These are phyloP conservation scores for Anas georgica DNA, from an alignment of 2,797 vertebrate genomes.

Conservation along the genomic window DNA sequence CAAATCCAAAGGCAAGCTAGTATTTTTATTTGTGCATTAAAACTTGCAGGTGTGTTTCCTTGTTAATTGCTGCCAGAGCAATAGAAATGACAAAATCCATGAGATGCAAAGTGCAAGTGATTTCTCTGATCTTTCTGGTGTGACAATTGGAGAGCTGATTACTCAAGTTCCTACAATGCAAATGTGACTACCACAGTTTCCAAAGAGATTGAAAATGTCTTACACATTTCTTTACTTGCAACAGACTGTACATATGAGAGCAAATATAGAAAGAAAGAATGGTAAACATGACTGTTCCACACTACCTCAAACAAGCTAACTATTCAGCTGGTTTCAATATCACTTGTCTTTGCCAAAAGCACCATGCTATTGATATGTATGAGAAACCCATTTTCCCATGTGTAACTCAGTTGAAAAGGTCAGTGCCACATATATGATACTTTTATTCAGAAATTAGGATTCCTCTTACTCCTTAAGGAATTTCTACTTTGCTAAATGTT, in stretches of 20 bases:
- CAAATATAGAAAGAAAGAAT: background rate
- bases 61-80: background rate
- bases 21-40: background rate
- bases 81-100: background rate
- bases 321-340: background rate
- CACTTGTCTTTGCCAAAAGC: background rate
- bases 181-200: background rate
- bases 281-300: background rate
- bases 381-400: background rate
- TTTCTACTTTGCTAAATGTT: background rate
- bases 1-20: background rate
- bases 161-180: accelerated
- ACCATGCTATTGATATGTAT: background rate
- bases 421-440: background rate
- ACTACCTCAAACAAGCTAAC: background rate
- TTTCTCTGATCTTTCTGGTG: background rate
- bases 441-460: background rate
- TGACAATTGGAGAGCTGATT: background rate
- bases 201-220: background rate
- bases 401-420: background rate
- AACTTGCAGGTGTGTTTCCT: background rate
- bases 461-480: background rate
- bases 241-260: background rate
- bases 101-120: background rate
- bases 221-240: background rate